phyloP scores from a whole-genome alignment of 2,888 invertebrate species.

The Leptopterna dolabrata region DNA sequence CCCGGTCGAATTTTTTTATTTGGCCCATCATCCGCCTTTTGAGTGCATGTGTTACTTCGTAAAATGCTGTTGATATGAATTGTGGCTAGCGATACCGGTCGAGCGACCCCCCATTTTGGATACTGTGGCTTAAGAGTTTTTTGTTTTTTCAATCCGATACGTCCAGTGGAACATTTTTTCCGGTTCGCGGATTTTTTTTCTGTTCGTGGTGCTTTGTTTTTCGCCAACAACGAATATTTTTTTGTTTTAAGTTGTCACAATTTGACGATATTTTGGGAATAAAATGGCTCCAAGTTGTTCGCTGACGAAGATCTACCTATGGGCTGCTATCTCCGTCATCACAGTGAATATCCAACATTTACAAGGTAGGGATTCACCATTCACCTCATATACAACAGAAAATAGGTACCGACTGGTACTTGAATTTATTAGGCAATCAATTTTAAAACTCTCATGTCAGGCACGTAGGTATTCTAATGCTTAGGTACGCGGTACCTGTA shows the following conservation, averaged over 20 bases:
- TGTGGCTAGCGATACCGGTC: not conserved
- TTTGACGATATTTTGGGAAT: not conserved
- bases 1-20: not conserved
- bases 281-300: conserved; percentile 19
- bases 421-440: no score
- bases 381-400: not conserved
- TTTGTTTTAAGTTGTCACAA: not conserved
- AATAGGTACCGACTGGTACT: no score
- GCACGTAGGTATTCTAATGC: no score
- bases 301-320: not conserved
- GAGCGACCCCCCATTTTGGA: not conserved
- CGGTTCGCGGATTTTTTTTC: not conserved
- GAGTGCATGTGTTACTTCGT: not conserved
- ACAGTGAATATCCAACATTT: conserved; percentile 30
- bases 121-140: not conserved
- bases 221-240: not conserved
- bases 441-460: no score
- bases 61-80: not conserved
- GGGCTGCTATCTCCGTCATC: conserved; percentile 4
- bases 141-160: no score
- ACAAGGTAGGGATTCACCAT: not conserved
- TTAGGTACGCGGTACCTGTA: no score
- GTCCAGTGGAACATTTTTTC: not conserved
- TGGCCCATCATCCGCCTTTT: not conserved
- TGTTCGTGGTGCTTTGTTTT: not conserved